A percentile compares a stretch with the other conserved stretches of the same genome.
Conservation (phyloP, 1,140 invertebrate species). For the Lasaia peninsularis region DNA sequence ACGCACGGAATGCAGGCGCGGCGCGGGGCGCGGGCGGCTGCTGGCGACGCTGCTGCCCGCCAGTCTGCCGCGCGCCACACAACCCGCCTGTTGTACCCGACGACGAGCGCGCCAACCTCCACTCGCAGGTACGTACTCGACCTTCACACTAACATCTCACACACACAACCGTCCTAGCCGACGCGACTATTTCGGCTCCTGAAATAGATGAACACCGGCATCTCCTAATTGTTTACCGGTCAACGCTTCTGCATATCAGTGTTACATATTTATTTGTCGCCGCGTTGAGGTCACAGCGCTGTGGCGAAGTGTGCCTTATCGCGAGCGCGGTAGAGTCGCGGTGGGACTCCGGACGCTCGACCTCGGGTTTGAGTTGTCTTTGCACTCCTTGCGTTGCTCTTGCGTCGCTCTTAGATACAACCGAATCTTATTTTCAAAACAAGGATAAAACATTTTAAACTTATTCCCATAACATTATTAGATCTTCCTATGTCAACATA, state of each 20-base stretch:
- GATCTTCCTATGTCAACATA: no score
- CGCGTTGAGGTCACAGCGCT: constrained; percentile 66
- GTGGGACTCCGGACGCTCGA: constrained; percentile 46
- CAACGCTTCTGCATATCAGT: constrained; percentile 72
- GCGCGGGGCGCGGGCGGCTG: constrained; percentile 57
- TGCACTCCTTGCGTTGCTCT: constrained; percentile 61
- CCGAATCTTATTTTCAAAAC: neutral
- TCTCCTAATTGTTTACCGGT: constrained; percentile 62
- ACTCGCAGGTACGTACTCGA: constrained; percentile 56
- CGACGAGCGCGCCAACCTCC: constrained; percentile 40
- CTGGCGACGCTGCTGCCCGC: constrained; percentile 58
- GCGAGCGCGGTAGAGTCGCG: constrained; percentile 56
- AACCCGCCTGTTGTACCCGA: constrained; percentile 54
- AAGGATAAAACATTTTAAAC: no score
- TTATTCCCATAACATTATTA: no score
- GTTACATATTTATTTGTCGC: constrained; percentile 76
- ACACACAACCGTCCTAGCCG: constrained; percentile 13
- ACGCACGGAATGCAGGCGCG: constrained; percentile 57
- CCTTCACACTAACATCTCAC: constrained; percentile 30
- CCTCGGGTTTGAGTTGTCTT: constrained; percentile 41
- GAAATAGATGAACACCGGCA: constrained; percentile 38
- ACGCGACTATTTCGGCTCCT: constrained; percentile 27
- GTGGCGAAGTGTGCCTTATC: constrained; percentile 67
- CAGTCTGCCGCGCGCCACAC: constrained; percentile 66
- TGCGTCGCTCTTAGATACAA: constrained; percentile 49